A percentile compares a stretch with the other conserved stretches of the same genome.
phyloP scores from a whole-genome alignment of 2,888 invertebrate species.

The Subacronicta megacephala region DNA sequence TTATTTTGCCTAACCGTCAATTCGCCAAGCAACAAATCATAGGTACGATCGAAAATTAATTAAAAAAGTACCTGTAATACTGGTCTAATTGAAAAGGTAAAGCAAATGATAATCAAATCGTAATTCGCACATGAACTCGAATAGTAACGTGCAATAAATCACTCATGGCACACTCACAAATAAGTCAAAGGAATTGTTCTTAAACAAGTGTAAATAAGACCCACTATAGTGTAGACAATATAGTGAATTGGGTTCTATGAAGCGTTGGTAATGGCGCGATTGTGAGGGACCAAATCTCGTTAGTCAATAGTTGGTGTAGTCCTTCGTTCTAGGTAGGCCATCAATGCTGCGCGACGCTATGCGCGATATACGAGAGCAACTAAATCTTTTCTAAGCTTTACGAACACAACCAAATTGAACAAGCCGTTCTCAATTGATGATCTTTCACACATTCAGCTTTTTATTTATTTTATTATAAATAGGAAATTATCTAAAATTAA shows the following conservation, averaged over 20 bases:
- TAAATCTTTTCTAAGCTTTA: too few relatives aligned
- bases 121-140: background rate
- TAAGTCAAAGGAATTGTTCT: constrained; percentile 2
- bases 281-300: constrained; percentile 73
- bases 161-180: constrained; percentile 1
- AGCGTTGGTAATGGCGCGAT: constrained; percentile 72
- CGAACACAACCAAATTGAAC: too few relatives aligned
- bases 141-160: constrained; percentile 1
- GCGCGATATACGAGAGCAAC: background rate
- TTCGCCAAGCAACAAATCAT: too few relatives aligned
- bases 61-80: too few relatives aligned
- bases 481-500: too few relatives aligned
- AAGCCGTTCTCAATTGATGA: too few relatives aligned
- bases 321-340: constrained; percentile 8
- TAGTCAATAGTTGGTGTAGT: constrained; percentile 62
- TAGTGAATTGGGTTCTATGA: constrained; percentile 69
- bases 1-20: too few relatives aligned
- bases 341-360: background rate
- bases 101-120: background rate
- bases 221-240: constrained; percentile 59
- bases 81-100: too few relatives aligned
- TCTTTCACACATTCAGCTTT: too few relatives aligned
- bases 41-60: too few relatives aligned
- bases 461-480: too few relatives aligned
- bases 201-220: constrained; percentile 25